phyloP scores from a whole-genome alignment of 2,113 vertebrate genomes.

The Galeopterus variegatus region DNA sequence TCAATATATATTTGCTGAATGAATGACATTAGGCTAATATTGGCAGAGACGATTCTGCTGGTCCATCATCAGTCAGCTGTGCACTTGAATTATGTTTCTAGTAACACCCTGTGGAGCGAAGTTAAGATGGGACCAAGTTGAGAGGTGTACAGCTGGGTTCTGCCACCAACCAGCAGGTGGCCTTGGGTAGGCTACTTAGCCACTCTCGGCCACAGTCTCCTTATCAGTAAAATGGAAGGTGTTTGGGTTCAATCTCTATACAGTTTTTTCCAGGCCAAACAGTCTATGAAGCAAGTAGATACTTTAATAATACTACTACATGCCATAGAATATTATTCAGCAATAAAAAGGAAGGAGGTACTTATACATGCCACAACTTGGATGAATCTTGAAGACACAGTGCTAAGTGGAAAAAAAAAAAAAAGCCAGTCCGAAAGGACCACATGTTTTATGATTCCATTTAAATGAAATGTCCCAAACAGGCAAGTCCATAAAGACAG shows the following conservation, averaged over 20 bases:
- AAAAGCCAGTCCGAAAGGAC: neutral
- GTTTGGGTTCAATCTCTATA: neutral
- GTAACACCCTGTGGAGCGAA: neutral
- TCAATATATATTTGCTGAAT: neutral
- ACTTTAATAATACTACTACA: neutral
- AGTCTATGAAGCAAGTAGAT: neutral
- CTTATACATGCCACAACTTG: accelerated
- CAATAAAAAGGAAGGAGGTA: neutral
- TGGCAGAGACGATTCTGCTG: neutral
- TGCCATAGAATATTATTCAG: neutral
- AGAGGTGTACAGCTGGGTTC: neutral
- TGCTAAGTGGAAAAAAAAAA: neutral
- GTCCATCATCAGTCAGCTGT: neutral
- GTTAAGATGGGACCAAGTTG: neutral
- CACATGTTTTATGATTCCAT: neutral
- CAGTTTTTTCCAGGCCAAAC: neutral
- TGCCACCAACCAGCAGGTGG: neutral
- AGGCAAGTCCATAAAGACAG: neutral
- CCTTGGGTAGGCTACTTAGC: neutral
- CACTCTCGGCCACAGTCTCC: neutral
- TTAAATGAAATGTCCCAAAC: neutral
- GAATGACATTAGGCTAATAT: neutral
- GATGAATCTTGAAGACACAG: neutral
- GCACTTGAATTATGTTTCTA: neutral
- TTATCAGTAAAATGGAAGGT: neutral